phyloP scores from a whole-genome alignment of 1,140 invertebrate genomes.

The Ectropis grisescens region DNA sequence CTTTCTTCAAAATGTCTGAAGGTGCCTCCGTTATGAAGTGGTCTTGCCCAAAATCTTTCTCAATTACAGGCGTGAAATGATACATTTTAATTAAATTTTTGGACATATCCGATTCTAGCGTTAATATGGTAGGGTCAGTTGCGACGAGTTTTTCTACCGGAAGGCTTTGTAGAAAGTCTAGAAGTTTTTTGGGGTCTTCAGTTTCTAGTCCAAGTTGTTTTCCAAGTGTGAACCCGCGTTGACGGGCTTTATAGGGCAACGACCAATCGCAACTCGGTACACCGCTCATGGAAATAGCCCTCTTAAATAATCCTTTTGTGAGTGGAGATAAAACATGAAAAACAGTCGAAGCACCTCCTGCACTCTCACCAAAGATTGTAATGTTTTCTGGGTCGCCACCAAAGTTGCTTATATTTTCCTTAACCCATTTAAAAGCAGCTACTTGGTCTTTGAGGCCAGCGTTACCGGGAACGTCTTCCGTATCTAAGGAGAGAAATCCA shows the following conservation, averaged over 20 bases:
- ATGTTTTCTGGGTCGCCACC: constrained; percentile 74
- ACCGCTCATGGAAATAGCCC: constrained; percentile 31
- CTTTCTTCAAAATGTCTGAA: constrained; percentile 31
- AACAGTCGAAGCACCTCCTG: constrained; percentile 63
- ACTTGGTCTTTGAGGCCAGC: constrained; percentile 74
- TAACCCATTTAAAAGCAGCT: constrained; percentile 72
- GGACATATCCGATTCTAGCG: constrained; percentile 16
- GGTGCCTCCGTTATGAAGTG: constrained; percentile 42
- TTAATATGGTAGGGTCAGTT: constrained; percentile 18
- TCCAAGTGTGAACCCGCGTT: constrained; percentile 31
- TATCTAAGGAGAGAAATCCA: constrained; percentile 67
- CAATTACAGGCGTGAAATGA: constrained; percentile 45
- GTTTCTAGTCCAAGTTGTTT: constrained; percentile 37
- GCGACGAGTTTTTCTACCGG: constrained; percentile 39
- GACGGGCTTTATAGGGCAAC: constrained; percentile 7
- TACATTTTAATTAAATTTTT: constrained; percentile 22
- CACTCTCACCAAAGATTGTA: constrained; percentile 72
- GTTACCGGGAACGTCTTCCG: constrained; percentile 67
- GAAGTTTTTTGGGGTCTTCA: constrained; percentile 34
- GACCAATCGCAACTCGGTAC: constrained; percentile 13
- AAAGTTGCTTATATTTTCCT: constrained; percentile 71
- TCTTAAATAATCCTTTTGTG: constrained; percentile 68
- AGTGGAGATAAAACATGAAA: constrained; percentile 71
- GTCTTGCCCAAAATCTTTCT: constrained; percentile 43
- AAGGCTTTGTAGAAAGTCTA: constrained; percentile 57